These are phyloP conservation scores for Gephyroberyx darwinii DNA, from an alignment of 2,797 vertebrate species.

Conservation along the genomic window DNA sequence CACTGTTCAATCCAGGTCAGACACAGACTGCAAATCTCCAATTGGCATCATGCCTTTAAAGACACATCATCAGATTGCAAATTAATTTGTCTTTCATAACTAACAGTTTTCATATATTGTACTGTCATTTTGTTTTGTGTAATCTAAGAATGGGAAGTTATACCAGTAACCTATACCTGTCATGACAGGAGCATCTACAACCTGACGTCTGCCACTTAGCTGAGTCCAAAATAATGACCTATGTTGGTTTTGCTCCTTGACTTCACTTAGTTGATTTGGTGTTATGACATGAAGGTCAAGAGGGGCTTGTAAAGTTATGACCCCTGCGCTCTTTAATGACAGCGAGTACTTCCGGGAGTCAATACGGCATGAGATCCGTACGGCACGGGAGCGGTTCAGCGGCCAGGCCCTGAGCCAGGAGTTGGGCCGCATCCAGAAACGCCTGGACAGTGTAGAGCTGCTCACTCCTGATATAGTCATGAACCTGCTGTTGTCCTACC, in stretches of 20 bases:
- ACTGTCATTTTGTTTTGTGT: neutral
- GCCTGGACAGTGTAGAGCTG: conserved; percentile 90
- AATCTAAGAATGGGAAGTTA: neutral
- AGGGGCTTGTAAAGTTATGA: neutral
- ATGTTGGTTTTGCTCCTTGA: neutral
- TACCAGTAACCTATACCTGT: neutral
- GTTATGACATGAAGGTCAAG: neutral
- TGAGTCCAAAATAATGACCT: neutral
- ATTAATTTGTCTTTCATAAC: neutral
- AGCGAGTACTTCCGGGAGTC: conserved; percentile 92
- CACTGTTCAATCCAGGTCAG: conserved; percentile 87
- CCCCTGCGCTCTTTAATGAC: conserved; percentile 18
- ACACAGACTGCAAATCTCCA: neutral
- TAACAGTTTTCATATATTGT: neutral
- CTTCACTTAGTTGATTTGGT: neutral
- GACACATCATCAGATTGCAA: conserved; percentile 9
- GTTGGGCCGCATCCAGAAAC: conserved; percentile 85
- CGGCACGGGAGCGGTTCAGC: conserved; percentile 85
- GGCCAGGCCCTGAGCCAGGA: conserved; percentile 86
- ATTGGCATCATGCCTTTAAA: neutral
- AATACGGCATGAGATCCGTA: conserved; percentile 87
- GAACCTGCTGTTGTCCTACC: conserved; percentile 91
- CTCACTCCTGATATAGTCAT: conserved; percentile 91
- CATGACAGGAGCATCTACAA: neutral
- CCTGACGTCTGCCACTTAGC: neutral